phyloP scores from a whole-genome alignment of 2,113 vertebrate genomes.

The Vireo altiloquus region DNA sequence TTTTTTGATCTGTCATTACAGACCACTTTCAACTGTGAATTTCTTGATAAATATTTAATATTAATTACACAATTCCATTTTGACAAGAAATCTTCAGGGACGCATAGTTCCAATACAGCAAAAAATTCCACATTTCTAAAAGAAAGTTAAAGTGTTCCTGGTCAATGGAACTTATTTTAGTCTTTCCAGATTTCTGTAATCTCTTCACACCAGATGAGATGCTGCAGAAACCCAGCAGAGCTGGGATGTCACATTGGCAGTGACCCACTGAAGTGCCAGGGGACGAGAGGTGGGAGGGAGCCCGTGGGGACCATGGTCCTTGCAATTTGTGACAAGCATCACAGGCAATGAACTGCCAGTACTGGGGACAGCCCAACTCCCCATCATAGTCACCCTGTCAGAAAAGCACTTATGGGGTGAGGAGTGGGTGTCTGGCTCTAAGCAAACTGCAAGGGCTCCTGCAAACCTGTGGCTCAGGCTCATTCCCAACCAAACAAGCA shows the following conservation, averaged over 20 bases:
- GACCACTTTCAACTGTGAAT: neutral
- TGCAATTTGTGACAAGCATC: neutral
- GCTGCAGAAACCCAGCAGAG: neutral
- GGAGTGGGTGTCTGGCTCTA: accelerated
- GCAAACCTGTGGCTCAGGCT: neutral
- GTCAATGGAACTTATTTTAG: neutral
- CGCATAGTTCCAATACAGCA: neutral
- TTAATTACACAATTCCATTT: neutral
- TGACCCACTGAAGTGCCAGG: neutral
- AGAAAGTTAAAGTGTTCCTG: neutral
- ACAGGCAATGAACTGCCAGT: neutral
- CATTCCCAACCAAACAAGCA: neutral
- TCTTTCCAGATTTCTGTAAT: neutral
- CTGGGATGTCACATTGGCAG: neutral
- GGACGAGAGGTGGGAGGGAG: neutral
- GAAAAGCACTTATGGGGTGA: neutral
- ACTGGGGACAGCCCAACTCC: neutral
- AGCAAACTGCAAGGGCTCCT: accelerated
- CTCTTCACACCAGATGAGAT: neutral
- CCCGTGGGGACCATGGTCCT: neutral
- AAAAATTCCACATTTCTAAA: accelerated
- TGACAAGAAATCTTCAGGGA: neutral
- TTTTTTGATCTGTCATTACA: neutral
- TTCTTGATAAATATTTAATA: neutral
- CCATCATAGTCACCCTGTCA: accelerated